Base-by-base conservation (phyloP, 2,113 vertebrate genomes). In the Ageneiosus marmoratus region DNA sequence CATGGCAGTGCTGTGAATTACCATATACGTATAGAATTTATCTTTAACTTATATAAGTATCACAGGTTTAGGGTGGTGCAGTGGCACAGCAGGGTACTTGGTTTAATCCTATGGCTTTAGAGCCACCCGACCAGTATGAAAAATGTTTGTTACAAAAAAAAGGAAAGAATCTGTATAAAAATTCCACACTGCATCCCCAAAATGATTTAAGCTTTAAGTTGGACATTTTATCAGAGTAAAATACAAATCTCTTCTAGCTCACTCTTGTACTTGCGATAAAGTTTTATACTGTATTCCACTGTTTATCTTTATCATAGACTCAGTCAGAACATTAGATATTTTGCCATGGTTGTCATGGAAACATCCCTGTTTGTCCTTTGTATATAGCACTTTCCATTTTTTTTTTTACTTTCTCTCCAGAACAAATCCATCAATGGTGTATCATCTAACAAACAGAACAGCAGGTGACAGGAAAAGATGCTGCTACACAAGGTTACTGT, bases 361-460 rank as follows among this genome's bases (percentile, higher is more conserved):
- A 41, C 60, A 24, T 7, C 0, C 18, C 37, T 22, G 51, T 78
- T 73, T 75, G 3, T 55, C 32, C 41, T 65, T 69, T 60, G 24
- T 20, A 46, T 20, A 56, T 32, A 12, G 0, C 16, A 2, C 11
- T 73, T 62, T 29, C 24, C 37, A 15, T 77, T 76, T 44, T 55
- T 56, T 55, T 56, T 62, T 34, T 67, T 41, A 7, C 65, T 46
- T 41, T 82, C 37, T 10, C 16, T 20, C 55, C 74, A 95, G 94
- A 93, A 93, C 89, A 95, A 94, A 89, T 91, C 88, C 41, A 88
- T 94, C 48, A 93, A 91, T 90, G 85, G 83, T 34, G 85, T 91
- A 58, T 86, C 84, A 53, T 88, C 86, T 72, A 89, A 63, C 81
- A 85, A 88, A 67, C 75, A 80, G 77, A 88, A 87, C 22, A 75